Conservation (phyloP, 2,113 vertebrate genomes). For the Seriola quinqueradiata region DNA sequence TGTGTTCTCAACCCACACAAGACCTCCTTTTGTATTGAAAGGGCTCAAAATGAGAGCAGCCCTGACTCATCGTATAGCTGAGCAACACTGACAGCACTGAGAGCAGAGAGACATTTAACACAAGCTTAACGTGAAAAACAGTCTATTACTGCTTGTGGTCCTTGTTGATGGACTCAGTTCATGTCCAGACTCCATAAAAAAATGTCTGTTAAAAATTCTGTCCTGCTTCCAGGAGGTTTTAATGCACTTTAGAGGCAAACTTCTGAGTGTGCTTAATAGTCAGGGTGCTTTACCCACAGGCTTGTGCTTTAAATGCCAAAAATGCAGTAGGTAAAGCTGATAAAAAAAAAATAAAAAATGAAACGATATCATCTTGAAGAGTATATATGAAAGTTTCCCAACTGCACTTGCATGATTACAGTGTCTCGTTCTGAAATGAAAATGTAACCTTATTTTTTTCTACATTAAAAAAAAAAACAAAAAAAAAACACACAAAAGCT, state of each 20-base stretch:
- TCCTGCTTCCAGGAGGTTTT: slow-evolving; percentile 44
- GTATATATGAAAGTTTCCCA: neutral
- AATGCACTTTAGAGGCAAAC: slow-evolving; percentile 49
- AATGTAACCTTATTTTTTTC: neutral
- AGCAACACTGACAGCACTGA: slow-evolving; percentile 22
- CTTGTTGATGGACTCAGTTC: slow-evolving; percentile 46
- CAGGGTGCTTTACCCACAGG: slow-evolving; percentile 26
- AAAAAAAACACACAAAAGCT: slow-evolving; percentile 5
- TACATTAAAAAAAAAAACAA: neutral
- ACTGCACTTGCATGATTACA: slow-evolving; percentile 7
- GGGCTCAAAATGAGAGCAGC: slow-evolving; percentile 9
- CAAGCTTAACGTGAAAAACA: slow-evolving; percentile 33
- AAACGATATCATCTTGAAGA: slow-evolving; percentile 24
- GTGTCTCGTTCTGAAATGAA: slow-evolving; percentile 27
- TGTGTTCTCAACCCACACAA: slow-evolving; percentile 1
- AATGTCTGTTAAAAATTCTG: slow-evolving; percentile 48
- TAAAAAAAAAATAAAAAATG: slow-evolving; percentile 3
- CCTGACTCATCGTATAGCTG: slow-evolving; percentile 22
- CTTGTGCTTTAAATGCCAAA: slow-evolving; percentile 20
- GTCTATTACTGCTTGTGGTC: slow-evolving; percentile 20
- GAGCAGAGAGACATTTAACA: slow-evolving; percentile 11
- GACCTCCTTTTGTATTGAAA: neutral
- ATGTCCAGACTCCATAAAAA: slow-evolving; percentile 60
- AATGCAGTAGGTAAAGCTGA: neutral
- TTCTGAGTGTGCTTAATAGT: slow-evolving; percentile 31